Evolutionary conservation across 1,140 invertebrate genomes (phyloP).

Genomic region (Glomeris maerens): DNA sequence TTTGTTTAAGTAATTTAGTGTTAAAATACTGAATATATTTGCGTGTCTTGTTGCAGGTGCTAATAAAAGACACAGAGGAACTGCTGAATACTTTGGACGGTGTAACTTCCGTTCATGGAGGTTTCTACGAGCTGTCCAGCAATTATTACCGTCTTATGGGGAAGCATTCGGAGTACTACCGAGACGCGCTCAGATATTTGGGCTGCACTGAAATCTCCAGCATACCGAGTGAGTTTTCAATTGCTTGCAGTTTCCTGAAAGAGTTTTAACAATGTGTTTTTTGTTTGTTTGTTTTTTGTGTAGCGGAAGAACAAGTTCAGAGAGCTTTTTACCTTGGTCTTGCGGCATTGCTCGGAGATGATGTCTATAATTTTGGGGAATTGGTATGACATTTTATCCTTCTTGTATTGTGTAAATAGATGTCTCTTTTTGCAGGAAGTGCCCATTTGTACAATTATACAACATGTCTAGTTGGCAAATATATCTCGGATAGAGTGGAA

Average conservation of each 20-base stretch:
- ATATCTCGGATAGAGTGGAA: no score
- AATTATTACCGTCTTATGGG: conserved; percentile 74
- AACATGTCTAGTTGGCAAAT: no score
- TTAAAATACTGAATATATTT: no score
- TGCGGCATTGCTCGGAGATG: conserved; percentile 85
- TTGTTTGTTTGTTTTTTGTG: conserved; percentile 17
- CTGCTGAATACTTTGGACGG: conserved; percentile 79
- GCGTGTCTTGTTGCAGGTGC: conserved; percentile 38
- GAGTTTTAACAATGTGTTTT: neutral
- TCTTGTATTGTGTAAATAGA: neutral
- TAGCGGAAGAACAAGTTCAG: conserved; percentile 49
- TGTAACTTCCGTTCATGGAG: conserved; percentile 80
- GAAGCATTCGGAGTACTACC: conserved; percentile 85
- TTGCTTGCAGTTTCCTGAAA: conserved; percentile 1
- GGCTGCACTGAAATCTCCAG: conserved; percentile 74
- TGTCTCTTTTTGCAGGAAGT: no score
- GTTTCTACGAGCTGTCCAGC: conserved; percentile 88
- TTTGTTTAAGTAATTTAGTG: neutral
- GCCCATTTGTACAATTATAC: no score
- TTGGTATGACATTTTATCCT: conserved; percentile 38
- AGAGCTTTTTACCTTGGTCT: conserved; percentile 83
- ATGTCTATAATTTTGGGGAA: conserved; percentile 95
- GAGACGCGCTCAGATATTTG: conserved; percentile 78
- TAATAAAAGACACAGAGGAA: conserved; percentile 78
- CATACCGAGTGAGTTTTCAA: conserved; percentile 25